Evolutionary conservation across 2,888 invertebrate species (phyloP).

Genomic region (Dynastes tityus): DNA sequence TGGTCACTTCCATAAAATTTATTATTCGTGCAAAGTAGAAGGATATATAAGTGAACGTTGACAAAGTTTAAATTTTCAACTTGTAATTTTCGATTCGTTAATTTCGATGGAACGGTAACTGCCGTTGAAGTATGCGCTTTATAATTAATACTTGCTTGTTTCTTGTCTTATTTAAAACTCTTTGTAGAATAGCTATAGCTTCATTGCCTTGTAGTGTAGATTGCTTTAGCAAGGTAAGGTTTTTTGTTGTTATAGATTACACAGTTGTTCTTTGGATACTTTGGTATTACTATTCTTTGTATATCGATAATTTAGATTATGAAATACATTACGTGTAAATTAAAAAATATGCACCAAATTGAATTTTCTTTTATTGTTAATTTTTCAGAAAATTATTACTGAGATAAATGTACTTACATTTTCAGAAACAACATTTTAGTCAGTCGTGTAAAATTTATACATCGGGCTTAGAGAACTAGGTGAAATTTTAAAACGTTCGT

Average conservation of each 20-base stretch:
- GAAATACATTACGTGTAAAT: no score
- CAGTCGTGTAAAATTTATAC: no score
- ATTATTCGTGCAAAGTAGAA: neutral
- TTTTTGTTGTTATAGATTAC: neutral
- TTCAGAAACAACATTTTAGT: no score
- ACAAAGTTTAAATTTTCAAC: constrained; percentile 2
- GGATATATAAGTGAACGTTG: neutral
- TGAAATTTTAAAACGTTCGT: no score
- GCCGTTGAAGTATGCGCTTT: constrained; percentile 23
- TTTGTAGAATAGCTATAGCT: constrained; percentile 6
- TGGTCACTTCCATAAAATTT: constrained; percentile 27
- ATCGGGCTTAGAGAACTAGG: no score
- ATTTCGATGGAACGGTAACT: neutral
- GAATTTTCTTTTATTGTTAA: no score
- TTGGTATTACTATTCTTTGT: no score
- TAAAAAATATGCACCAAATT: no score
- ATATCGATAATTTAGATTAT: no score
- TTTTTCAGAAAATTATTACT: no score
- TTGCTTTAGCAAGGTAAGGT: constrained; percentile 25
- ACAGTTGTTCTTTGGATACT: neutral
- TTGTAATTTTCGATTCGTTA: constrained; percentile 1
- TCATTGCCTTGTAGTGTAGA: constrained; percentile 22
- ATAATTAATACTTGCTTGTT: constrained; percentile 23
- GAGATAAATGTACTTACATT: no score
- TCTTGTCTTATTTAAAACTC: constrained; percentile 3